Conservation (phyloP, 2,797 vertebrate genomes). For the Ceryle rudis region DNA sequence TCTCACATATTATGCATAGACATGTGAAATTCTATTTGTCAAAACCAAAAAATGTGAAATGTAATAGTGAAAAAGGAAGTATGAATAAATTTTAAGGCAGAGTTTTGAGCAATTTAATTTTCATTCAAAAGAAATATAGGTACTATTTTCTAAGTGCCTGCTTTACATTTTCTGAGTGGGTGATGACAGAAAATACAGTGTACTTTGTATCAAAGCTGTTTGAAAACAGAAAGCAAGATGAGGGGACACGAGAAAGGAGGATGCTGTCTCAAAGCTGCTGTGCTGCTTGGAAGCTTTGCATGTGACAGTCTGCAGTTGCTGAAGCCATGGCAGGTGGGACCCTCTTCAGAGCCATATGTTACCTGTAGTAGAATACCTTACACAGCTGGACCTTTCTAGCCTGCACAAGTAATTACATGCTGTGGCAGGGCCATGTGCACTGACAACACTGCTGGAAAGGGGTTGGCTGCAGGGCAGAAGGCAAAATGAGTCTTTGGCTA, state of each 20-base stretch:
- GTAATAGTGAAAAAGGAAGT: background rate
- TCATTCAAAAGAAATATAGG: background rate
- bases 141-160: background rate
- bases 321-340: background rate
- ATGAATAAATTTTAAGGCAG: background rate
- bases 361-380: slow-evolving; percentile 8
- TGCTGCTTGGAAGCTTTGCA: slow-evolving; percentile 33
- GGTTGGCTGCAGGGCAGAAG: background rate
- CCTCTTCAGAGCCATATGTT: background rate
- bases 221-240: slow-evolving; percentile 1
- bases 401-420: background rate
- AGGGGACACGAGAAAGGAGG: background rate
- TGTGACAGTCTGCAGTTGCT: background rate
- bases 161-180: background rate
- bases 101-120: background rate
- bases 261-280: background rate
- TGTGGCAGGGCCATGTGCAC: background rate
- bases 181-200: background rate
- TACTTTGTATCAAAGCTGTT: background rate
- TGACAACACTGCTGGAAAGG: background rate
- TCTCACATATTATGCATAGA: background rate
- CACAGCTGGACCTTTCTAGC: background rate
- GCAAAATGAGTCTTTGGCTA: background rate
- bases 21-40: background rate
- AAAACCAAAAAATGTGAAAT: background rate